Conservation (phyloP, 1,140 invertebrate species). For the Pseudomyrmex dendroicus region DNA sequence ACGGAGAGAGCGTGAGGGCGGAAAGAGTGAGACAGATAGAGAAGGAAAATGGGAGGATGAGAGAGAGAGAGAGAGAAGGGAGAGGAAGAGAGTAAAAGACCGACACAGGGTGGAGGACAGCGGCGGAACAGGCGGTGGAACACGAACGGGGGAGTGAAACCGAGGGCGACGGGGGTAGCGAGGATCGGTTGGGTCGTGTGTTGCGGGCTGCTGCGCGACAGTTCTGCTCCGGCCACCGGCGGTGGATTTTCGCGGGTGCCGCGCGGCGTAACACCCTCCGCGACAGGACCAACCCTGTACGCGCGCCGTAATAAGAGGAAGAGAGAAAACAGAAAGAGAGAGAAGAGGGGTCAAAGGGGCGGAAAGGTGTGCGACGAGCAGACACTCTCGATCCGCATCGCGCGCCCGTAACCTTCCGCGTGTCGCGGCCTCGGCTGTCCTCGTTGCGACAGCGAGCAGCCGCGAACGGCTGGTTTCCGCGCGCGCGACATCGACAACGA, state of each 20-base stretch:
- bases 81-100: conserved; percentile 17
- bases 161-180: conserved; percentile 55
- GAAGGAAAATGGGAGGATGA: conserved; percentile 48
- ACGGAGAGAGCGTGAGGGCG: no score
- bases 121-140: conserved; percentile 24
- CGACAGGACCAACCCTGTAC: conserved; percentile 33
- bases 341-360: neutral
- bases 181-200: conserved; percentile 78
- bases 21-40: conserved; percentile 56
- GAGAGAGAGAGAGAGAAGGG: conserved; percentile 64
- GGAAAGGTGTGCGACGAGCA: conserved; percentile 3
- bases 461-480: conserved; percentile 35
- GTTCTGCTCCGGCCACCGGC: conserved; percentile 82
- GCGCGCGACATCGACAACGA: conserved; percentile 54
- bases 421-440: conserved; percentile 40
- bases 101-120: neutral
- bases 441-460: conserved; percentile 50
- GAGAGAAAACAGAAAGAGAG: neutral
- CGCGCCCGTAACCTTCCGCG: conserved; percentile 44
- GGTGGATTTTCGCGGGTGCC: conserved; percentile 76
- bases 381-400: conserved; percentile 40
- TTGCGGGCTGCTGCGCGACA: conserved; percentile 85
- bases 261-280: conserved; percentile 29
- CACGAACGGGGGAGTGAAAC: conserved; percentile 30
- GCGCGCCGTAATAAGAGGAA: conserved; percentile 1